These are phyloP conservation scores for Alectura lathami DNA, from an alignment of 2,113 vertebrate species.

Conservation along the genomic window DNA sequence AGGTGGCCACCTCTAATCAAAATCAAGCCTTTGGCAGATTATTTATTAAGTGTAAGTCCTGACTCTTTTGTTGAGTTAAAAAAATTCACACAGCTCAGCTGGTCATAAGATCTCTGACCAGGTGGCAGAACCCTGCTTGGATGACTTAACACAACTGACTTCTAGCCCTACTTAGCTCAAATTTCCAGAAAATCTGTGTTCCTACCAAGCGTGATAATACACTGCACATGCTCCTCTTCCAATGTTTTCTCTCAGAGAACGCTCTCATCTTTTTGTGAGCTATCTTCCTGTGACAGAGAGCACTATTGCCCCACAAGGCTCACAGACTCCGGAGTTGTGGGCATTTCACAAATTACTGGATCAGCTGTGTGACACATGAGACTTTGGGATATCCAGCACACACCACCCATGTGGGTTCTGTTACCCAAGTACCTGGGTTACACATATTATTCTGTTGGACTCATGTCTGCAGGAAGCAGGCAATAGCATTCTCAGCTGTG, in stretches of 20 bases:
- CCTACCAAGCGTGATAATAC: conserved; percentile 3
- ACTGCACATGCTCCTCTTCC: neutral
- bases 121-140: conserved; percentile 8
- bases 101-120: neutral
- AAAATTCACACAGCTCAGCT: neutral
- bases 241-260: neutral
- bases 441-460: neutral
- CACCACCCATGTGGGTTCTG: neutral
- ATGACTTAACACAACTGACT: conserved; percentile 19
- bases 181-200: conserved; percentile 37
- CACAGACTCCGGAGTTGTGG: neutral
- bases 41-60: neutral
- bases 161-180: conserved; percentile 19
- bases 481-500: neutral
- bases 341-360: neutral
- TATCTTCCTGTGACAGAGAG: neutral
- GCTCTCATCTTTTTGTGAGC: neutral
- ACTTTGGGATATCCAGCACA: neutral
- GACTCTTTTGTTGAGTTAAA: neutral
- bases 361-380: neutral
- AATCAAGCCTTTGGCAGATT: neutral
- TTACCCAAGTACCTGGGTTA: neutral
- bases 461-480: neutral
- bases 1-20: neutral
- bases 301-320: neutral